These are phyloP conservation scores for Toxotes jaculatrix DNA, from an alignment of 2,113 vertebrate species.

Conservation along the genomic window DNA sequence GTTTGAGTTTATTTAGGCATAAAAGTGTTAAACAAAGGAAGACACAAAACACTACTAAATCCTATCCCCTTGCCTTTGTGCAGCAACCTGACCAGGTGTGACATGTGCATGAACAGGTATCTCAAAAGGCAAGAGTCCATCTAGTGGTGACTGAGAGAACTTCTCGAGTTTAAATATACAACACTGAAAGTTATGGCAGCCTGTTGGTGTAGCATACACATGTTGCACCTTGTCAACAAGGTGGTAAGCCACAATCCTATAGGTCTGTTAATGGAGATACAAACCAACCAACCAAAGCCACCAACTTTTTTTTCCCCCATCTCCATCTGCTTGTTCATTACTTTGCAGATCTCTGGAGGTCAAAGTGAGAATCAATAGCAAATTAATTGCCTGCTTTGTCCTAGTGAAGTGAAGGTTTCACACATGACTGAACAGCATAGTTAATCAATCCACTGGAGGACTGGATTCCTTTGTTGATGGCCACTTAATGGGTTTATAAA, in stretches of 20 bases:
- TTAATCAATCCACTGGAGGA: constrained; percentile 33
- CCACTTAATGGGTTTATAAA: not conserved
- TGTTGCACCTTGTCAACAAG: not conserved
- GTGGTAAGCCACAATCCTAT: too few relatives aligned
- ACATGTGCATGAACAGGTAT: not conserved
- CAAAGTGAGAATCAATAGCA: constrained; percentile 41
- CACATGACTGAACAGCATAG: constrained; percentile 17
- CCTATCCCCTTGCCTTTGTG: not conserved
- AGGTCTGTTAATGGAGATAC: constrained; percentile 5
- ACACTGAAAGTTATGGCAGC: not conserved
- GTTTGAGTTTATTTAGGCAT: not conserved
- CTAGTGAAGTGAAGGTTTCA: constrained; percentile 24
- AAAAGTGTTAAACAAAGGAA: not conserved
- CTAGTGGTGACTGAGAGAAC: constrained; percentile 46
- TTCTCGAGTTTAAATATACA: not conserved
- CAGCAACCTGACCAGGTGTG: not conserved
- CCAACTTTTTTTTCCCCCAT: not conserved
- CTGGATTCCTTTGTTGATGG: not conserved
- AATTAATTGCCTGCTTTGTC: constrained; percentile 43
- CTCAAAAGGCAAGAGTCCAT: constrained; percentile 15
- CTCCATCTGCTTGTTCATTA: constrained; percentile 38
- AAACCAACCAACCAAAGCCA: too few relatives aligned
- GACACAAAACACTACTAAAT: not conserved
- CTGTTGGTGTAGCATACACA: not conserved
- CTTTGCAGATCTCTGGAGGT: constrained; percentile 24